Base-by-base conservation (phyloP, 2,113 vertebrate species). In the Gorilla gorilla region DNA sequence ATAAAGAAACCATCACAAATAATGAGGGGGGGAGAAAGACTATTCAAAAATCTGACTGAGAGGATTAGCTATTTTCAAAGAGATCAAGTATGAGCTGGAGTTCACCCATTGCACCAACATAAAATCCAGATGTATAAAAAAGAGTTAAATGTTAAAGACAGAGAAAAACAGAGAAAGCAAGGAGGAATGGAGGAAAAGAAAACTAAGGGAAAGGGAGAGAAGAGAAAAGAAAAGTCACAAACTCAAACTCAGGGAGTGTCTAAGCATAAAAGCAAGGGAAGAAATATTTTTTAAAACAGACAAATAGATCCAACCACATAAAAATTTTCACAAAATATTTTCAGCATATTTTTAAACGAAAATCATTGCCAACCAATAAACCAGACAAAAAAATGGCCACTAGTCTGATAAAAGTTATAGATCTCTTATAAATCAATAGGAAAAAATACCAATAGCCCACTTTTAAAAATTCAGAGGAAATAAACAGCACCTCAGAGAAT, bases 381-480 rank as follows among this genome's bases (percentile, higher is more conserved):
- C 48, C 10, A 73, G 27, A 32, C 52, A 92, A 93, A 92, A 64
- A 35, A 90, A 27, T 85, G 92, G 18, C 57, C 35, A 23, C 27
- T 68, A 48, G 9, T 79, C 22, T 90, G 61, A 79, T 5, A 92
- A 93, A 93, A 84, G 18, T 64, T 75, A 92, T 7, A 84, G 35
- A 83, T 16, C 8, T 87, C 43, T 79, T 68, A 25, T 35, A 90
- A 94, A 93, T 89, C 90, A 89, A 50, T 27, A 92, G 25, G 38
- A 80, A 92, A 92, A 91, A 94, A 89, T 80, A 45, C 27, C 70
- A 89, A 68, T 30, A 76, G 6, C 2, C 59, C 14, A 38, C 55
- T 86, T 95, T 22, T 32, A 35, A 59, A 96, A 89, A 95, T 82
- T 90, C 83, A 96, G 91, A 94, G 45, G 6, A 93, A 86, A 93